Percentiles rank a stretch among this genome's conserved stretches.
phyloP scores from a whole-genome alignment of 2,113 vertebrate genomes.

The Lagopus muta region DNA sequence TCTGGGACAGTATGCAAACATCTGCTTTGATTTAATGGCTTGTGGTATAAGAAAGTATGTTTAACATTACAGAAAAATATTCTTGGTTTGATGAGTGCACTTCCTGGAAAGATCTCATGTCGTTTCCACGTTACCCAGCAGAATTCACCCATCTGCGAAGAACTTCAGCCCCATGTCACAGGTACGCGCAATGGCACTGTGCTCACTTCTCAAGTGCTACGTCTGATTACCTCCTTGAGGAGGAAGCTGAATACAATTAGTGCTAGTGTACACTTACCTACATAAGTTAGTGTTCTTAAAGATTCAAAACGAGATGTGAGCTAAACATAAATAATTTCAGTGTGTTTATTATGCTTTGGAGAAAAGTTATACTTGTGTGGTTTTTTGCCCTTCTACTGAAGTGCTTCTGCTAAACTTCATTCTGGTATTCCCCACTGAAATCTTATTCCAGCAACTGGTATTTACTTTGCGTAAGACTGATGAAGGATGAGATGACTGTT shows the following conservation, averaged over 20 bases:
- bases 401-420: constrained; percentile 4
- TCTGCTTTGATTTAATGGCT: constrained; percentile 67
- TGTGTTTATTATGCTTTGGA: not conserved
- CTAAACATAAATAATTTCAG: not conserved
- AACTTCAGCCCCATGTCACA: constrained; percentile 83
- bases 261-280: not conserved
- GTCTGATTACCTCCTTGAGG: not conserved
- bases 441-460: not conserved
- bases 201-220: not conserved
- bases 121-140: constrained; percentile 90
- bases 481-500: not conserved
- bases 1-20: not conserved
- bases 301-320: not conserved
- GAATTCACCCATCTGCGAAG: constrained; percentile 77
- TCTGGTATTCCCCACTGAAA: not conserved
- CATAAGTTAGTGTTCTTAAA: not conserved
- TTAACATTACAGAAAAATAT: constrained; percentile 86
- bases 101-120: constrained; percentile 89
- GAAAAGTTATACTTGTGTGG: not conserved
- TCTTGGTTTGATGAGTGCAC: constrained; percentile 81
- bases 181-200: constrained; percentile 71
- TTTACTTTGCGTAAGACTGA: constrained; percentile 6
- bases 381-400: not conserved
- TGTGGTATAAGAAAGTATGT: constrained; percentile 65
- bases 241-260: not conserved